phyloP scores from a whole-genome alignment of 2,797 vertebrate genomes.

The Choloepus didactylus region DNA sequence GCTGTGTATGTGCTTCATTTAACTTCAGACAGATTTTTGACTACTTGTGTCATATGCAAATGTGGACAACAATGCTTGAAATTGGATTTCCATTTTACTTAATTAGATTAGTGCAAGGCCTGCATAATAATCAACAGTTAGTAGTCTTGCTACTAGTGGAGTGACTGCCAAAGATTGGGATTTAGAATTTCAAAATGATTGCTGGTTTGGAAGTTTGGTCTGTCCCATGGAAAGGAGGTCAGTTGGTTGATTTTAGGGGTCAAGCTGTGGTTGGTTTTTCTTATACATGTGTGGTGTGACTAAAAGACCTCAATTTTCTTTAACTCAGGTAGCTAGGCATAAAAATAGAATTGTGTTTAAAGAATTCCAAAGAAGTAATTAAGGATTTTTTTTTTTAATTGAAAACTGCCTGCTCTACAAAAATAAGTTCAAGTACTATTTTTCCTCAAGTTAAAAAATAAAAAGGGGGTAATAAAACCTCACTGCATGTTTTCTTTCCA shows the following conservation, averaged over 20 bases:
- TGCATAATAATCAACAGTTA: constrained; percentile 82
- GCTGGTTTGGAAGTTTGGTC: constrained; percentile 50
- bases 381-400: constrained; percentile 30
- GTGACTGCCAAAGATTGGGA: neutral
- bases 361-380: constrained; percentile 64
- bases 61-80: constrained; percentile 87
- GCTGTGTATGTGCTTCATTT: constrained; percentile 77
- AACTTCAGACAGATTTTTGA: constrained; percentile 83
- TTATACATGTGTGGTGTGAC: neutral
- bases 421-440: constrained; percentile 61
- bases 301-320: constrained; percentile 59
- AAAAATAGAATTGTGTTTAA: constrained; percentile 58
- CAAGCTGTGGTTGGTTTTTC: neutral
- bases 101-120: constrained; percentile 85
- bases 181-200: constrained; percentile 60
- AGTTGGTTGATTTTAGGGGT: neutral
- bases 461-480: constrained; percentile 62
- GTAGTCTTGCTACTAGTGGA: constrained; percentile 62
- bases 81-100: constrained; percentile 86
- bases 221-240: neutral
- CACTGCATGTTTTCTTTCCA: constrained; percentile 71
- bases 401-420: constrained; percentile 56
- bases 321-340: neutral
- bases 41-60: constrained; percentile 84
- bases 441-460: constrained; percentile 54